Evolutionary conservation across 2,888 invertebrate species (phyloP).

Genomic region (Cecidostiba fungosa): DNA sequence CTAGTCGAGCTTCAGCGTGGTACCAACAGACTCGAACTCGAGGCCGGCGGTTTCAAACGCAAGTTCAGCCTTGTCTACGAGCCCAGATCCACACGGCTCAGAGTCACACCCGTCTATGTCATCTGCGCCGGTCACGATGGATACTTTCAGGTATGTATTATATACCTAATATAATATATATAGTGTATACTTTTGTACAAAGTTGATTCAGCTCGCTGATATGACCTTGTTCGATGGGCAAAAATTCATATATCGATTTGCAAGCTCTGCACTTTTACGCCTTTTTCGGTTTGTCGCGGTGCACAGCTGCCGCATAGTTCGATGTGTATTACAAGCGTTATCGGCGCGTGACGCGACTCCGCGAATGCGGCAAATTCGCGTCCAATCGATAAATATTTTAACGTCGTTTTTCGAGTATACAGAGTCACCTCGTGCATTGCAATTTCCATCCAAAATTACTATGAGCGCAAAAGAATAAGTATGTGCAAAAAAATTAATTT

Average conservation of each 20-base stretch:
- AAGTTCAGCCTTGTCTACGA: slow-evolving; percentile 82
- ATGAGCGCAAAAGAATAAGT: too few species aligned
- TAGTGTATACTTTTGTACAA: too few species aligned
- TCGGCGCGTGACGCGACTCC: background rate
- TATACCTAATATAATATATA: too few species aligned
- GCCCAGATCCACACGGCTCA: slow-evolving; percentile 83
- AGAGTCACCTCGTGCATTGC: too few species aligned
- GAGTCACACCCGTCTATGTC: slow-evolving; percentile 91
- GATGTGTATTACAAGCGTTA: background rate
- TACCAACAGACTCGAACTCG: slow-evolving; percentile 84
- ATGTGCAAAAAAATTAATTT: too few species aligned
- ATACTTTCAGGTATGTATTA: slow-evolving; percentile 81
- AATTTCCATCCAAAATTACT: too few species aligned
- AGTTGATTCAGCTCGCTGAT: background rate
- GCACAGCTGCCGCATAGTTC: background rate
- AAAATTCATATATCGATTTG: slow-evolving; percentile 2
- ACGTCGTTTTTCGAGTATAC: slow-evolving; percentile 77
- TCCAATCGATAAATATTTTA: slow-evolving; percentile 72
- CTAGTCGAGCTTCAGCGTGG: slow-evolving; percentile 85
- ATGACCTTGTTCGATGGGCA: background rate
- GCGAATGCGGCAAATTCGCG: background rate
- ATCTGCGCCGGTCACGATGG: slow-evolving; percentile 91
- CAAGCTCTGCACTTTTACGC: background rate
- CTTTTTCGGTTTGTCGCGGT: background rate
- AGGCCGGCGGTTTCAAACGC: slow-evolving; percentile 81